Percentiles rank a stretch among this genome's conserved stretches.
These are phyloP conservation scores for Drosophila repletoides DNA, from an alignment of 1,140 invertebrate genomes.

Conservation along the genomic window DNA sequence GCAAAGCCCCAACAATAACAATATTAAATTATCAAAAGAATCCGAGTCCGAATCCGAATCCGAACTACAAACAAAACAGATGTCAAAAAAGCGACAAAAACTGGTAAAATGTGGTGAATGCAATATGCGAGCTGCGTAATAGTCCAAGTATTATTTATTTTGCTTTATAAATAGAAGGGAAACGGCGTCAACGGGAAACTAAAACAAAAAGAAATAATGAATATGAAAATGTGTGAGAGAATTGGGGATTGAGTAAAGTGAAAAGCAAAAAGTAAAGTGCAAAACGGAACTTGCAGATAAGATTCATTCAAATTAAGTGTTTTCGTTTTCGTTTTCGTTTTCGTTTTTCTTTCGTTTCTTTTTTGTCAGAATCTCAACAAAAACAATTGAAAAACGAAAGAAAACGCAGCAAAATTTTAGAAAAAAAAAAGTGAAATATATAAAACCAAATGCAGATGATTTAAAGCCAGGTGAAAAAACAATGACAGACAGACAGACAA, in stretches of 20 bases:
- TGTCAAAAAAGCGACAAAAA: constrained; percentile 35
- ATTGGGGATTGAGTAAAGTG: background rate
- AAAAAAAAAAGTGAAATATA: constrained; percentile 49
- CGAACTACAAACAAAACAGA: constrained; percentile 11
- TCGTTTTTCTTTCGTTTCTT: background rate
- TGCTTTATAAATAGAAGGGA: constrained; percentile 37
- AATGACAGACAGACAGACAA: constrained; percentile 39
- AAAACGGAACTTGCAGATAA: constrained; percentile 29
- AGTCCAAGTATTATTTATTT: constrained; percentile 43
- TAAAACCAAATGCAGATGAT: constrained; percentile 63
- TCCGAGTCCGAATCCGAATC: background rate
- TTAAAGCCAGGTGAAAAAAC: constrained; percentile 56
- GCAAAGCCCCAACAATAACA: constrained; percentile 19
- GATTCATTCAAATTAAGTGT: constrained; percentile 30
- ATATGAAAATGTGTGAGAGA: constrained; percentile 17
- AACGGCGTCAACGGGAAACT: constrained; percentile 24
- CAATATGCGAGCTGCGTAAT: constrained; percentile 41
- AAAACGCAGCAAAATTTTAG: constrained; percentile 17
- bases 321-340: constrained; percentile 2
- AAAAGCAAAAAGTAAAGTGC: background rate
- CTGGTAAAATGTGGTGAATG: constrained; percentile 41
- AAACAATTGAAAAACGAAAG: constrained; percentile 37
- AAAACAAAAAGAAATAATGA: constrained; percentile 29
- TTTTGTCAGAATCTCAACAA: constrained; percentile 11
- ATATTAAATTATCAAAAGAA: constrained; percentile 18